phyloP scores from a whole-genome alignment of 2,888 invertebrate species.

The Drosophila falleni region DNA sequence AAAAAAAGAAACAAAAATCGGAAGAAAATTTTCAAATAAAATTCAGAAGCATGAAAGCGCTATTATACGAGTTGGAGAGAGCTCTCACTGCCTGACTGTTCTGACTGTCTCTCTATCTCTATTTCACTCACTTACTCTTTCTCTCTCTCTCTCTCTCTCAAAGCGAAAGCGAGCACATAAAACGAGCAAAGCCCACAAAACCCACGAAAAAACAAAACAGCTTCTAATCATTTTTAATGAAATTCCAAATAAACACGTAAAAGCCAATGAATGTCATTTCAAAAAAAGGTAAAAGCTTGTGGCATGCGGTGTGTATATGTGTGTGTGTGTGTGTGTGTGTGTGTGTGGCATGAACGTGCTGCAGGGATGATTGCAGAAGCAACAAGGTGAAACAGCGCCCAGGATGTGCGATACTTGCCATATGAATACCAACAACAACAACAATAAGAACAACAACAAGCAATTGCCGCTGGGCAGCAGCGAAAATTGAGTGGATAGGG shows the following conservation, averaged over 20 bases:
- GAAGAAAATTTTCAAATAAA: constrained; percentile 81
- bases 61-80: constrained; percentile 68
- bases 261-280: constrained; percentile 80
- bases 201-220: constrained; percentile 77
- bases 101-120: neutral
- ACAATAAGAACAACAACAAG: constrained; percentile 18
- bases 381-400: constrained; percentile 66
- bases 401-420: constrained; percentile 68
- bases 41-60: constrained; percentile 80
- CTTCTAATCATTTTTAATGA: constrained; percentile 81
- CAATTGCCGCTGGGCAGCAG: constrained; percentile 77
- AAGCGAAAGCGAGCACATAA: constrained; percentile 21
- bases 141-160: neutral
- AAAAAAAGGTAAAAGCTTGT: constrained; percentile 79
- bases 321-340: constrained; percentile 15
- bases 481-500: constrained; percentile 76
- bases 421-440: constrained; percentile 67
- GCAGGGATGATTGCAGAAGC: constrained; percentile 40
- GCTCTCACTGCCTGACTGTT: neutral
- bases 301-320: constrained; percentile 50
- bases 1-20: constrained; percentile 58
- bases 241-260: constrained; percentile 82
- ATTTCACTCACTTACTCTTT: neutral
- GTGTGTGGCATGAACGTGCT: constrained; percentile 44
- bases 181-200: constrained; percentile 57